A percentile compares a stretch with the other conserved stretches of the same genome.
Evolutionary conservation across 2,797 vertebrate species (phyloP).

Genomic region (Smutsia temminckii): DNA sequence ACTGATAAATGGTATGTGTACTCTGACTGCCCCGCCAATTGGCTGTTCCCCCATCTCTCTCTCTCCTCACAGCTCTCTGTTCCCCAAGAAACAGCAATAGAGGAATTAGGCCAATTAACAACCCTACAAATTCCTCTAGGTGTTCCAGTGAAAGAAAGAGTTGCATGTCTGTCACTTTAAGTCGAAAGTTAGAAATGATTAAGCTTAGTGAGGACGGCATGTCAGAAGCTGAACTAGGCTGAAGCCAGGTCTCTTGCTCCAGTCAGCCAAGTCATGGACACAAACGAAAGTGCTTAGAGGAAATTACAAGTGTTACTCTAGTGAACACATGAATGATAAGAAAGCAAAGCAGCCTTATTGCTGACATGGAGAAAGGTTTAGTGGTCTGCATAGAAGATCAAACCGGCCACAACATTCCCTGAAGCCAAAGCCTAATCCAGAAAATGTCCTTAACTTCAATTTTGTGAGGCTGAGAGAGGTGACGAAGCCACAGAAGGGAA

Average conservation of each 20-base stretch:
- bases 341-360: not conserved
- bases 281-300: not conserved
- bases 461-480: not conserved
- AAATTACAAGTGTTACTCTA: not conserved
- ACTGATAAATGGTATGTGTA: not conserved
- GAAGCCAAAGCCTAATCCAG: not conserved
- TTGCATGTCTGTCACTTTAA: not conserved
- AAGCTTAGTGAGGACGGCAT: not conserved
- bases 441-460: not conserved
- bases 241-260: not conserved
- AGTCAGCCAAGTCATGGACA: not conserved
- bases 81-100: not conserved
- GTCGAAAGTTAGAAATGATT: not conserved
- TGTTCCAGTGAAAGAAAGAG: not conserved
- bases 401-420: not conserved
- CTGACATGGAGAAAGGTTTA: not conserved
- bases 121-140: not conserved
- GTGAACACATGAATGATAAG: not conserved
- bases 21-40: not conserved
- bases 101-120: not conserved
- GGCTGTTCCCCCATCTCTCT: not conserved
- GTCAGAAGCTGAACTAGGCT: not conserved
- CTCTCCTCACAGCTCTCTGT: not conserved
- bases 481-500: not conserved
- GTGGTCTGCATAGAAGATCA: not conserved